Conservation (phyloP, 1,140 invertebrate genomes). For the Macrocentrus cingulum region DNA sequence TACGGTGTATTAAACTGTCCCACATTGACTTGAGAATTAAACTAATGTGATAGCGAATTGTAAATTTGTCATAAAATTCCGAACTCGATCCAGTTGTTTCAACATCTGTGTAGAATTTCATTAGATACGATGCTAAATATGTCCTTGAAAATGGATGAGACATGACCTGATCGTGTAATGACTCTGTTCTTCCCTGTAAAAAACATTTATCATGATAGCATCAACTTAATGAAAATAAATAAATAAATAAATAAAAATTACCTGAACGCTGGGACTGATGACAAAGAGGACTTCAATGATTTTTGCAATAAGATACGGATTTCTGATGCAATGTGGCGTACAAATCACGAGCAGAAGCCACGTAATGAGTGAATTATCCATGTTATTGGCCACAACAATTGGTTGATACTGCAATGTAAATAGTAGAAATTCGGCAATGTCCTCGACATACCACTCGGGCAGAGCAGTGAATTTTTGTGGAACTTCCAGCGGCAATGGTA, state of each 20-base stretch:
- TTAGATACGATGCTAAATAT: slow-evolving; percentile 81
- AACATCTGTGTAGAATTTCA: slow-evolving; percentile 98
- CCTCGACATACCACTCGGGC: slow-evolving; percentile 96
- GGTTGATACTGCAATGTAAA: slow-evolving; percentile 86
- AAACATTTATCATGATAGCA: too few species aligned
- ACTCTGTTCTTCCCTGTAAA: slow-evolving; percentile 62
- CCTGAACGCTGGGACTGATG: slow-evolving; percentile 81
- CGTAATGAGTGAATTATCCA: slow-evolving; percentile 82
- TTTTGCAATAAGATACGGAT: slow-evolving; percentile 95
- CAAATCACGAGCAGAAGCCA: slow-evolving; percentile 89
- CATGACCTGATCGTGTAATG: slow-evolving; percentile 71
- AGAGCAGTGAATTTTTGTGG: slow-evolving; percentile 81
- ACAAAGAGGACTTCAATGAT: slow-evolving; percentile 93
- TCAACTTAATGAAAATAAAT: background rate
- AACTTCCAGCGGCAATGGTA: slow-evolving; percentile 64
- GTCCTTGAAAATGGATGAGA: slow-evolving; percentile 83
- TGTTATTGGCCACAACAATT: slow-evolving; percentile 71
- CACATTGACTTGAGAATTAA: slow-evolving; percentile 91
- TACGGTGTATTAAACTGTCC: slow-evolving; percentile 69
- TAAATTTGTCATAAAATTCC: slow-evolving; percentile 99
- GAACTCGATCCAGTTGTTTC: slow-evolving; percentile 96
- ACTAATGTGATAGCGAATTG: slow-evolving; percentile 96
- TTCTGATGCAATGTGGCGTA: slow-evolving; percentile 86
- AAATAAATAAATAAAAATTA: slow-evolving; percentile 36
- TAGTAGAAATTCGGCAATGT: slow-evolving; percentile 92